phyloP scores from a whole-genome alignment of 1,140 invertebrate species.

The Brachionus sp. region DNA sequence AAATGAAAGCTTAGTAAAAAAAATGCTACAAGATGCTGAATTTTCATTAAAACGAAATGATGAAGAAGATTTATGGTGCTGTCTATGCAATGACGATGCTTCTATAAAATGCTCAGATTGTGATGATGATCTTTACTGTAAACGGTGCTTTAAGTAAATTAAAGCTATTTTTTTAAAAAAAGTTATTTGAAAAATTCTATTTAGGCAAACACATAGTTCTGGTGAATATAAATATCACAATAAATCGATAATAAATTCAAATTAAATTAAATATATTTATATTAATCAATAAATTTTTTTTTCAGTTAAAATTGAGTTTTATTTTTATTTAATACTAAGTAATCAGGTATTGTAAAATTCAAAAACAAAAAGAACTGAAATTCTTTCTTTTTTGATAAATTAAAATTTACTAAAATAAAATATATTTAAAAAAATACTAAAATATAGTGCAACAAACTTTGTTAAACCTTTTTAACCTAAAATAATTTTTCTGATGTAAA shows the following conservation, averaged over 20 bases:
- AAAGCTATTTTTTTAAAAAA: neutral
- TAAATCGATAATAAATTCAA: neutral
- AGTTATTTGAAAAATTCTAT: neutral
- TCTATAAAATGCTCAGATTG: conserved; percentile 68
- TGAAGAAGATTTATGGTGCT: conserved; percentile 63
- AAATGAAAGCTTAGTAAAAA: neutral
- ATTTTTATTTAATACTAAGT: too few relatives aligned
- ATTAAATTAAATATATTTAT: neutral
- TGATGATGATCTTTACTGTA: conserved; percentile 70
- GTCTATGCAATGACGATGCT: conserved; percentile 73
- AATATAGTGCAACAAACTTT: too few relatives aligned
- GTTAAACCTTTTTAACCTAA: too few relatives aligned
- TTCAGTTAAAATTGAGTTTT: too few relatives aligned
- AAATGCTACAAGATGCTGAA: conserved; percentile 12
- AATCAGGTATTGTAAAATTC: too few relatives aligned
- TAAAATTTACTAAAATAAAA: too few relatives aligned
- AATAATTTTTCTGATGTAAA: too few relatives aligned
- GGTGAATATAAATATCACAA: neutral
- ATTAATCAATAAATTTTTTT: too few relatives aligned
- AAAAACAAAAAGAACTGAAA: too few relatives aligned
- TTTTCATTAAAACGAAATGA: neutral
- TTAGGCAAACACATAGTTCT: neutral
- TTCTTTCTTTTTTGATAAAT: too few relatives aligned
- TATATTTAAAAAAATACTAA: too few relatives aligned
- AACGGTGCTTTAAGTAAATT: conserved; percentile 64